These are phyloP conservation scores for Zaprionus ornatus DNA, from an alignment of 1,140 invertebrate genomes.

Conservation along the genomic window DNA sequence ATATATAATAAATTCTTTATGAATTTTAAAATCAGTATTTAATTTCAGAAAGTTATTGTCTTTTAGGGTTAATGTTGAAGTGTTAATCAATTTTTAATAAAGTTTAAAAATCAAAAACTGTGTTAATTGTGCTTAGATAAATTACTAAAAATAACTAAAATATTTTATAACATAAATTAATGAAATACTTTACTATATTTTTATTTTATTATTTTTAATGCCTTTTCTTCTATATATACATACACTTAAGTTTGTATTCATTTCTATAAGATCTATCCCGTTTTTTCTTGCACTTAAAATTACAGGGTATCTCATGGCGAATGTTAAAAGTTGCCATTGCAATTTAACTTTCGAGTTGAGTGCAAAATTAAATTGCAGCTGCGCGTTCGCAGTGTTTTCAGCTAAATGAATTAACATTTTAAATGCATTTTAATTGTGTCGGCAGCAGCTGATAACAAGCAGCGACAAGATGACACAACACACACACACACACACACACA, in stretches of 20 bases:
- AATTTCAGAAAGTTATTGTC: too few relatives aligned
- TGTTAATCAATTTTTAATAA: too few relatives aligned
- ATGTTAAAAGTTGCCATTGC: conserved; percentile 34
- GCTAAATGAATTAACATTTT: conserved; percentile 49
- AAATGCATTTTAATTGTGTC: conserved; percentile 49
- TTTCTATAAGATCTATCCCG: fast-evolving
- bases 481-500: not conserved
- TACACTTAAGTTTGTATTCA: not conserved
- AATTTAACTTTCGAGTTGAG: conserved; percentile 40
- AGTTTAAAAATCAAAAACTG: too few relatives aligned
- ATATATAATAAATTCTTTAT: too few relatives aligned
- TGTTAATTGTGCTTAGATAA: too few relatives aligned
- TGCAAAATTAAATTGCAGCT: conserved; percentile 45
- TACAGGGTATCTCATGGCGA: not conserved
- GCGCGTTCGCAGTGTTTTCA: conserved; percentile 8
- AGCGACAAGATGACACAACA: conserved; percentile 12
- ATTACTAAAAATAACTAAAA: too few relatives aligned
- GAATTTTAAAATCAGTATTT: too few relatives aligned
- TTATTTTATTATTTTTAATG: not conserved
- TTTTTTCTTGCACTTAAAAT: not conserved
- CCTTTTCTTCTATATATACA: not conserved
- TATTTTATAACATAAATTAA: too few relatives aligned
- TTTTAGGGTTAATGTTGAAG: too few relatives aligned
- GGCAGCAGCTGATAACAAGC: conserved; percentile 20
- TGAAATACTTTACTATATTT: too few relatives aligned